Evolutionary conservation across 53 echinoderm and acorn worm genomes (phyloP), one percentile per base, ranked within the genome.

Genomic region (Antedon mediterranea): DNA sequence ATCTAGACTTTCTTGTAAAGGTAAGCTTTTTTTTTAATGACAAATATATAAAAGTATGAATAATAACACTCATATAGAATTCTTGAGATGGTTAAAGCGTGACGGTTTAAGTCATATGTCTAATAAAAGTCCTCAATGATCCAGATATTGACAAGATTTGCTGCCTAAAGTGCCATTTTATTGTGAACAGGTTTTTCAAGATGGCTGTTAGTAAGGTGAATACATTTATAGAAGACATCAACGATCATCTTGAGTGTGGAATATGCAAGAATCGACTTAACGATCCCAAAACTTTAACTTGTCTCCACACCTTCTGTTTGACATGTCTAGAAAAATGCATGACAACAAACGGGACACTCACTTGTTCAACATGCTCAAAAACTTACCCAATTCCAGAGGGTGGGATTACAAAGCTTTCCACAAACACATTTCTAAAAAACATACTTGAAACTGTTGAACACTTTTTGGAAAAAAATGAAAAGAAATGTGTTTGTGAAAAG

Each of bases 251-350:
- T 3, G 34, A 32, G 28, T 76, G 76, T n/a, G 4, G 6, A 18
- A 76, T 76, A 26, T 76, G 76, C 34, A 20, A 14, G 5, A 28
- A 33, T 13, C 26, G 34, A 33, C 34, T 33, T 23, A 76, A 31
- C 32, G 23, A 76, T 3, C 76, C 76, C 18, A 76, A 76, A 33
- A 20, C 23, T 28, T 23, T 76, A 8, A 18, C 18, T 5, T 76
- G 76, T 33, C 34, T 32, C 20, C 76, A 76, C 28, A 76, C 34
- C 34, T 76, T 76, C 34, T 76, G 76, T 76, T 27, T 28, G 7
- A 26, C 4, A 28, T 76, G 76, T 29, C 14, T 33, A 18, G 9
- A 57, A 57, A 26, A 18, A 57, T 57, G 57, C 13, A 57, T 23
- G 23, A 11, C 11, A 15, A 23, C 7, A 3, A 18, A 57, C 11